Percentiles rank a stretch among this genome's conserved stretches.
phyloP scores from a whole-genome alignment of 2,797 vertebrate genomes.

The Cryptoprocta ferox region DNA sequence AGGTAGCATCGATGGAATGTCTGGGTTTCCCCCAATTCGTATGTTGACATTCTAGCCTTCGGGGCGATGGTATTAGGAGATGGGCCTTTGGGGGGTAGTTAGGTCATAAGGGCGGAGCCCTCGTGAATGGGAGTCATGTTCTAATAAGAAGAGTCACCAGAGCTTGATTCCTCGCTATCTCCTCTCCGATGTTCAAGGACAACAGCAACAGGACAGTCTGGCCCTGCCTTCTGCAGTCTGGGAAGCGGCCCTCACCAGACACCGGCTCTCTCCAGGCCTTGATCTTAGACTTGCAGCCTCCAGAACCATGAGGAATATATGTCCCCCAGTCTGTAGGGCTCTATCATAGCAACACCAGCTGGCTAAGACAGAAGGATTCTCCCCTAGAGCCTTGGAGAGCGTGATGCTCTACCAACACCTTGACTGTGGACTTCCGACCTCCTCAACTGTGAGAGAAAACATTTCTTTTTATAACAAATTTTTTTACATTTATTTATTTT shows the following conservation, averaged over 20 bases:
- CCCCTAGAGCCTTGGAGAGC: fast-evolving
- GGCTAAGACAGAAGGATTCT: not conserved
- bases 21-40: not conserved
- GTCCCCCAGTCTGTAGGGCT: not conserved
- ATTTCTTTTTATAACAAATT: not conserved
- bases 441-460: not conserved
- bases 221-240: too few relatives aligned
- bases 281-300: not conserved
- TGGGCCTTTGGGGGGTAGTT: not conserved
- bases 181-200: not conserved
- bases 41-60: not conserved
- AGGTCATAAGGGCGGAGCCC: not conserved
- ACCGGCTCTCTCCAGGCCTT: not conserved
- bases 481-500: too few relatives aligned
- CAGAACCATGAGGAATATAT: not conserved
- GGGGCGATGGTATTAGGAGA: not conserved
- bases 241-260: not conserved
- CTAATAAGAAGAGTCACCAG: not conserved
- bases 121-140: not conserved
- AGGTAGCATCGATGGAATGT: not conserved
- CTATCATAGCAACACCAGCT: not conserved
- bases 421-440: not conserved
- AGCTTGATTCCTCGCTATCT: not conserved
- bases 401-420: fast-evolving
- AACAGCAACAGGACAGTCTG: not conserved